Evolutionary conservation across 2,888 invertebrate species (phyloP), one percentile per base, ranked within the genome.

Genomic region (Stegophylla sp.): DNA sequence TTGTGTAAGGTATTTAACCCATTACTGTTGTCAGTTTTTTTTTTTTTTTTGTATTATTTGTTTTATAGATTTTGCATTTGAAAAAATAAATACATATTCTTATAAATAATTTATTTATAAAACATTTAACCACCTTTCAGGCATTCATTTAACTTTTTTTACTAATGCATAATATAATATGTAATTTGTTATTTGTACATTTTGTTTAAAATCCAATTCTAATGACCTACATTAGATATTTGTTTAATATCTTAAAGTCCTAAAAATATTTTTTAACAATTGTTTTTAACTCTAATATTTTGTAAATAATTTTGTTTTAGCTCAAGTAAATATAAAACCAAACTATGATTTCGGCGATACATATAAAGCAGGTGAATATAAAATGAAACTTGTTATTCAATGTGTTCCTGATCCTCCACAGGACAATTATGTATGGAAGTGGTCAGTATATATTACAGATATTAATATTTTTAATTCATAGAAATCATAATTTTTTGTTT

Each of bases 401-500:
- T 85, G 85, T 82, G 84, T 84, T 82, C 74, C 83, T 9, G 76
- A 74, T 1, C 26, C 84, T 69, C 26, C 84, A 66, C 84, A 85
- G 82, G 84, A 84, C 85, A 82, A 84, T 82, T 84, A 84, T 83
- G 84, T 83, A 63, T 84, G 86, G 59, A 85, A 85, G 84, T 87
- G 87, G 87, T 87, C 84, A 86, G 85, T 84, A 23, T 23, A 53
- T n/a, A 43, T 17, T 9, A 63, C 53, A 72, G 45, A 41, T 41
- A 56, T n/a, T 66, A 34, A 20, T 28, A 20, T 34, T 17, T 34
- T 67, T 17, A 45, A 48, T 48, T 48, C 48, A 34, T 34, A 34
- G 7, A 5, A 67, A 48, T 2, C 10, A 53, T 5, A 13, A 10
- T 56, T 34, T n/a, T 66, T 56, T 28, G 23, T 43, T 82, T 48